A percentile compares a stretch with the other conserved stretches of the same genome.
These are phyloP conservation scores for Mionectes olivaceus DNA, from an alignment of 2,797 vertebrate genomes.

Conservation along the genomic window DNA sequence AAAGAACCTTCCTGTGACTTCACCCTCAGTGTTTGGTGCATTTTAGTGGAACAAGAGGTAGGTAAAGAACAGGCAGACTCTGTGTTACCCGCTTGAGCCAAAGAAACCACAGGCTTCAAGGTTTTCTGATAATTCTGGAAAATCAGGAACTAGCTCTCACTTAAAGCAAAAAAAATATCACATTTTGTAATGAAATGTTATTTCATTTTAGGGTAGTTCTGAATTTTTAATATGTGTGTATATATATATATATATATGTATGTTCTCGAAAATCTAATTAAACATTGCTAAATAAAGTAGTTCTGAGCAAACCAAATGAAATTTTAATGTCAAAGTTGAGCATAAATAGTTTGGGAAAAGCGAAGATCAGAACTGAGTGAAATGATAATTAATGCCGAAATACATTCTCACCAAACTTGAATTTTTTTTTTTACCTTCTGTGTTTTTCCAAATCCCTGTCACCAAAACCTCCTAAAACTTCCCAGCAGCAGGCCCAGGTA, in stretches of 20 bases:
- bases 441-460: neutral
- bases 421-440: neutral
- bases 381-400: neutral
- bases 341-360: constrained; percentile 4
- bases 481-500: neutral
- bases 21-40: neutral
- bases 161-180: neutral
- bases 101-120: neutral
- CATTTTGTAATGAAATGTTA: neutral
- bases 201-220: neutral
- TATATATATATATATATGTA: neutral
- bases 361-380: neutral
- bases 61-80: neutral
- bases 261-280: constrained; percentile 32
- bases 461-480: neutral
- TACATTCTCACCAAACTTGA: neutral
- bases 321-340: constrained; percentile 54
- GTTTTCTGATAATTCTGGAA: neutral
- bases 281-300: constrained; percentile 27
- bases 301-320: neutral
- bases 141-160: neutral
- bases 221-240: neutral
- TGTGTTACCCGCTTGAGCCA: accelerated
- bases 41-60: neutral
- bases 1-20: neutral